Percentiles rank a stretch among this genome's conserved stretches.
Conservation (phyloP, 2,113 vertebrate genomes). For the Genyomyrus donnyi region DNA sequence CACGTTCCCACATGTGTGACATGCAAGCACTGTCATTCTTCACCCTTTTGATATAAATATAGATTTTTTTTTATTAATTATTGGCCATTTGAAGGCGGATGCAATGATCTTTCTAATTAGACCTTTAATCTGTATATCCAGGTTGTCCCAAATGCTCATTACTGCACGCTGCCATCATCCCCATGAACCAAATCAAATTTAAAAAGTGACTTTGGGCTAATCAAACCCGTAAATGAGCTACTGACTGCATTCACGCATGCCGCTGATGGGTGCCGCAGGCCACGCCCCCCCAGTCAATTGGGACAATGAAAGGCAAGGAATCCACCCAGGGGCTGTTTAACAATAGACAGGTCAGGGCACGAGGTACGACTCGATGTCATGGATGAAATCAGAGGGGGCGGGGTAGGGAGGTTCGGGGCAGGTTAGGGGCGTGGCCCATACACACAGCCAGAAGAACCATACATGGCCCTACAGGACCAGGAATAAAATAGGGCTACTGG, state of each 20-base stretch:
- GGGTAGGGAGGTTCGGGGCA: not conserved
- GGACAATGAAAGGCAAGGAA: slow-evolving; percentile 48
- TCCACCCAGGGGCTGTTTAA: slow-evolving; percentile 36
- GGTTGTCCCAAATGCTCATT: not conserved
- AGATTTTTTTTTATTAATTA: not conserved
- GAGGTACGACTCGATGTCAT: slow-evolving; percentile 30
- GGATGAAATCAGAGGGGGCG: not conserved
- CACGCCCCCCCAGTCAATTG: slow-evolving; percentile 16
- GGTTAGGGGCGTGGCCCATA: not conserved
- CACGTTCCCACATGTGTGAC: not conserved
- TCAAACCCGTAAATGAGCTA: not conserved
- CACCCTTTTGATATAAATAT: not conserved
- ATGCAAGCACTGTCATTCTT: not conserved
- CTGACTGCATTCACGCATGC: not conserved
- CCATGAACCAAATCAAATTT: not conserved
- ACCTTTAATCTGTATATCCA: not conserved
- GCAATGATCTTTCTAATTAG: not conserved
- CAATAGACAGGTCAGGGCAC: slow-evolving; percentile 37
- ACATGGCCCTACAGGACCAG: not conserved
- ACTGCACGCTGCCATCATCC: not conserved
- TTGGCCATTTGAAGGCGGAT: not conserved
- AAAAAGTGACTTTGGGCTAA: not conserved
- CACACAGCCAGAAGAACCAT: not conserved
- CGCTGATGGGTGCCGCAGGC: slow-evolving; percentile 14
- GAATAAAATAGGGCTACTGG: not conserved